Base-by-base conservation (phyloP, 2,797 vertebrate genomes). In the Arremon brunneinucha region DNA sequence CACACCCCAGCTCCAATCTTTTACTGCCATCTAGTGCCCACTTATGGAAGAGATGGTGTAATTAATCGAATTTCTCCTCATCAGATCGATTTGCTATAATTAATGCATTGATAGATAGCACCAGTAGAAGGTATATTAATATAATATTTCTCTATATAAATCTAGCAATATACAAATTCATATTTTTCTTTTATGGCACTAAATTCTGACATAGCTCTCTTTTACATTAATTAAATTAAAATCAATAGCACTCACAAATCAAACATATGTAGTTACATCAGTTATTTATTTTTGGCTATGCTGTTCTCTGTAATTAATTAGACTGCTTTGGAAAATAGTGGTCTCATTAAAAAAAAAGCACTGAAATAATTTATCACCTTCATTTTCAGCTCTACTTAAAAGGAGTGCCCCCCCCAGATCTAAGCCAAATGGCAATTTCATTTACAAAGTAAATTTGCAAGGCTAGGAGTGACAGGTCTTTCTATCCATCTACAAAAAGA, bases 1-100 rank as follows among this genome's bases (percentile, higher is more conserved):
- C n/a, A 15, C 0, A 3, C 12, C 27, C 13, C 60, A 68, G 82
- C 50, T 55, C 59, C 69, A 94, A 80, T 95, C 94, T 90, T 78
- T 71, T 24, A 65, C 12, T 94, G 95, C 91, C 95, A 95, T 88
- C 96, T 96, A 88, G 79, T 79, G 96, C 30, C 59, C 35, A 9
- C 0, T 3, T 5, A 0, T 41, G 52, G 55, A 81, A 79, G 32
- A 53, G 8, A 28, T 21, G 12, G 41, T 75, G 41, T 30, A 50
- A 62, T 32, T 23, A 28, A 8, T 5, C 8, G 9, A 35, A 63
- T 62, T 71, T 43, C 60, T 62, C 22, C 19, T 52, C 28, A 4
- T 69, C 56, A 30, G 28, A 2, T 41, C 2, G 1, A 27, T 78
- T 92, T 76, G 65, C 39, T 19, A 4, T 35, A 68, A 75, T 62